Conservation (phyloP, 2,113 vertebrate species). For the Trichomycterus rosablanca region DNA sequence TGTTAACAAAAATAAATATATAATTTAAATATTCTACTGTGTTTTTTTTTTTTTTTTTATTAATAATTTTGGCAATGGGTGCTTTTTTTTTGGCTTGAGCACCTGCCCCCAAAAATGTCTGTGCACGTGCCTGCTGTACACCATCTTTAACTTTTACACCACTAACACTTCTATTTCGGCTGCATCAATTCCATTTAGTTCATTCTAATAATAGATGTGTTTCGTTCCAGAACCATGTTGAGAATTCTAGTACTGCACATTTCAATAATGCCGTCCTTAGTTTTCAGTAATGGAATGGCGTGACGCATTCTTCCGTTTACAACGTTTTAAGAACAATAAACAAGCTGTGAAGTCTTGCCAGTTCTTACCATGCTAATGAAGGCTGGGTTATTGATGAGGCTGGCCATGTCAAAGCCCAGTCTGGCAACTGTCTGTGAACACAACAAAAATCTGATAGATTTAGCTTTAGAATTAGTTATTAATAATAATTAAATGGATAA, state of each 20-base stretch:
- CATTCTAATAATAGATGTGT: not conserved
- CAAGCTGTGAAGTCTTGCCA: not conserved
- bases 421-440: conserved; percentile 80
- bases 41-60: too few relatives aligned
- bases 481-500: too few relatives aligned
- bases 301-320: conserved; percentile 4
- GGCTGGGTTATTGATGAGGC: conserved; percentile 96
- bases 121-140: too few relatives aligned
- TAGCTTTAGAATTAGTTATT: too few relatives aligned
- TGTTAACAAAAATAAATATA: too few relatives aligned
- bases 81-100: too few relatives aligned
- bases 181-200: not conserved
- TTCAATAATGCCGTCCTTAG: not conserved
- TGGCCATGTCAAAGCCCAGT: conserved; percentile 95
- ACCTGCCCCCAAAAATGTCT: too few relatives aligned
- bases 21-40: too few relatives aligned
- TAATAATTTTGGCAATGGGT: too few relatives aligned
- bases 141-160: not conserved
- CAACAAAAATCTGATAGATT: not conserved
- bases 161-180: not conserved
- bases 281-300: conserved; percentile 20
- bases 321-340: conserved; percentile 21
- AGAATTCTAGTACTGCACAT: not conserved
- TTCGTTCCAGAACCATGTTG: not conserved
- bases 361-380: conserved; percentile 96